phyloP scores from a whole-genome alignment of 2,113 vertebrate genomes.

The Rana temporaria region DNA sequence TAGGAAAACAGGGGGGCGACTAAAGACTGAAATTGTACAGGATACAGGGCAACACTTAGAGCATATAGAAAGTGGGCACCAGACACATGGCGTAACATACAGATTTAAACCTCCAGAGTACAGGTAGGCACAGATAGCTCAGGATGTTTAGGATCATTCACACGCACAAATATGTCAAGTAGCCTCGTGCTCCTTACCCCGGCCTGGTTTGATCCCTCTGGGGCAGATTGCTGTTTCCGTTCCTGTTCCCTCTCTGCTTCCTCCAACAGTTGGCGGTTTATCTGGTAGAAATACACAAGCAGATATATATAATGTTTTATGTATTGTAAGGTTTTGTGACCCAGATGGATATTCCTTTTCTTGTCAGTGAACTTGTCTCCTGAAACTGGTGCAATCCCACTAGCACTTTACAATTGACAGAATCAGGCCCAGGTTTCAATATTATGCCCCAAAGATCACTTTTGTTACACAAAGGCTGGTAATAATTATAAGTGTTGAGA shows the following conservation, averaged over 20 bases:
- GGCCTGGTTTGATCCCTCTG: slow-evolving; percentile 75
- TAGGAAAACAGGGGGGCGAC: neutral
- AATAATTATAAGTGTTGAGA: too few species aligned
- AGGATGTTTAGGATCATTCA: neutral
- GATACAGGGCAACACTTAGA: too few species aligned
- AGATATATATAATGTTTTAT: neutral
- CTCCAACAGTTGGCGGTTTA: slow-evolving; percentile 81
- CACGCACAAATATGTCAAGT: neutral
- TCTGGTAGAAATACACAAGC: slow-evolving; percentile 63
- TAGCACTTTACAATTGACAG: too few species aligned
- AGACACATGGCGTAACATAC: too few species aligned
- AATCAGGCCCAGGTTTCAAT: too few species aligned
- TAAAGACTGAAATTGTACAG: neutral
- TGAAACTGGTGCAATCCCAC: too few species aligned
- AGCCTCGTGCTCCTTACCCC: slow-evolving; percentile 71
- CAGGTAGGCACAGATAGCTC: neutral
- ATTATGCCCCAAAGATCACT: too few species aligned
- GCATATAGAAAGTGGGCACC: too few species aligned
- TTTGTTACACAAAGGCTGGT: too few species aligned
- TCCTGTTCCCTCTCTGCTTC: slow-evolving; percentile 71
- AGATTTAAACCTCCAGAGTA: too few species aligned
- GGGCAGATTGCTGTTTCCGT: slow-evolving; percentile 67
- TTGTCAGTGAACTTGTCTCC: too few species aligned
- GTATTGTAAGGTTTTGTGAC: neutral
- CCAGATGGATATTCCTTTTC: neutral